A percentile compares a stretch with the other conserved stretches of the same genome.
Conservation (phyloP, 2,113 vertebrate genomes). For the Antigone vipio region DNA sequence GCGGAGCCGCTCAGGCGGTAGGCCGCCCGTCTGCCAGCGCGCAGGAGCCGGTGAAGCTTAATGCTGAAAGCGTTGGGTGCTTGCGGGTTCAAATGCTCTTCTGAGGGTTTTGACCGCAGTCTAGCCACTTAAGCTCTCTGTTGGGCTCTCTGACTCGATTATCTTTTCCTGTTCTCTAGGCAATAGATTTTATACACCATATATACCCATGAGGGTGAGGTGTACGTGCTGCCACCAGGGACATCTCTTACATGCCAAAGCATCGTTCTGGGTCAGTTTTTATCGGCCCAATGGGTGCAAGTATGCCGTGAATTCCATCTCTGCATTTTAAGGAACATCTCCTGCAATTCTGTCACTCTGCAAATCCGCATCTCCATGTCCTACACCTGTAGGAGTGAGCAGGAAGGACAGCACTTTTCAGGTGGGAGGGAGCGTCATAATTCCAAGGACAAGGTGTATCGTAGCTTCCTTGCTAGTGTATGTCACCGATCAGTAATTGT, state of each 20-base stretch:
- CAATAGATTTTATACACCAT: accelerated
- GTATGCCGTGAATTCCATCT: neutral
- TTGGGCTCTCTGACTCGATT: neutral
- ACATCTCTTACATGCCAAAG: no score
- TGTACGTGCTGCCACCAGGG: neutral
- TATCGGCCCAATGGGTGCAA: neutral
- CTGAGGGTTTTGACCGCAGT: accelerated
- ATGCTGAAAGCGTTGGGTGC: neutral
- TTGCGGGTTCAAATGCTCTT: no score
- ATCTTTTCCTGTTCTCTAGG: neutral
- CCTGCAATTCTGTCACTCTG: neutral
- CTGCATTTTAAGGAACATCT: neutral
- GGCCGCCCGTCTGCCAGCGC: neutral
- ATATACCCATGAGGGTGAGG: neutral
- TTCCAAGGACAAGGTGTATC: neutral
- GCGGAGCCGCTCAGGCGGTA: accelerated
- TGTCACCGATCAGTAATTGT: neutral
- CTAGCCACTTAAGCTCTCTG: accelerated
- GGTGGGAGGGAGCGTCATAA: accelerated
- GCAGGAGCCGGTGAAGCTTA: accelerated
- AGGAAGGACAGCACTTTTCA: accelerated
- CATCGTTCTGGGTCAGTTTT: neutral
- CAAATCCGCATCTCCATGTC: no score
- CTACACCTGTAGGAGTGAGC: accelerated
- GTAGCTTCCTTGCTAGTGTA: neutral